Conservation (phyloP, 2,797 vertebrate species). For the Sorex maritimensis region DNA sequence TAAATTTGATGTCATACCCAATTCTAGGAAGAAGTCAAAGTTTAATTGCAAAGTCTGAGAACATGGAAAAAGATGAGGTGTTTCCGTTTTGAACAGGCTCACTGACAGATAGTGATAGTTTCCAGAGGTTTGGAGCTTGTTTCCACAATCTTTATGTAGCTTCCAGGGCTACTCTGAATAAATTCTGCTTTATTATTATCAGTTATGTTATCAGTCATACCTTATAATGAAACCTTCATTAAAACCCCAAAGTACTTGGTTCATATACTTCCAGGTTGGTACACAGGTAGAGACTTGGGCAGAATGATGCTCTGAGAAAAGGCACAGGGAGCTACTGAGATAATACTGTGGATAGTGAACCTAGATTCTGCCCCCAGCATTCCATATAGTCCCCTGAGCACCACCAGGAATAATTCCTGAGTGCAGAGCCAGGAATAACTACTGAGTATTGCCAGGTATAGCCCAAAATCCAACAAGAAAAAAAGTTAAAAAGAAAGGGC, state of each 20-base stretch:
- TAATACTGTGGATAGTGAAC: no score
- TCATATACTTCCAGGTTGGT: not conserved
- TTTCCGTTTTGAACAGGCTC: not conserved
- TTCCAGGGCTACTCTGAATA: not conserved
- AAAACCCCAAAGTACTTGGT: not conserved
- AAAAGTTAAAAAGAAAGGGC: not conserved
- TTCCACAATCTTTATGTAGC: not conserved
- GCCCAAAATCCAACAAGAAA: no score
- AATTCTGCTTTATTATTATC: not conserved
- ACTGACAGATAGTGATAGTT: not conserved
- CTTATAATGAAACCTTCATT: not conserved
- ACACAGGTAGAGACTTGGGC: not conserved
- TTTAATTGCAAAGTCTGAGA: slow-evolving; percentile 1
- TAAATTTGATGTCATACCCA: not conserved
- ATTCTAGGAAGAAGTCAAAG: not conserved
- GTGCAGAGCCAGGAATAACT: no score
- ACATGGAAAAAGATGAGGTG: not conserved
- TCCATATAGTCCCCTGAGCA: no score
- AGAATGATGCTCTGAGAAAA: not conserved
- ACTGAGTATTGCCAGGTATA: no score
- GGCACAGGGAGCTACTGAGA: no score
- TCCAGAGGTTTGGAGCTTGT: not conserved
- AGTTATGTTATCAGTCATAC: not conserved
- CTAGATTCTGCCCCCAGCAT: no score
- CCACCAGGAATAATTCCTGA: no score